A percentile compares a stretch with the other conserved stretches of the same genome.
Evolutionary conservation across 2,113 vertebrate species (phyloP).

Genomic region (Chaetura pelagica): DNA sequence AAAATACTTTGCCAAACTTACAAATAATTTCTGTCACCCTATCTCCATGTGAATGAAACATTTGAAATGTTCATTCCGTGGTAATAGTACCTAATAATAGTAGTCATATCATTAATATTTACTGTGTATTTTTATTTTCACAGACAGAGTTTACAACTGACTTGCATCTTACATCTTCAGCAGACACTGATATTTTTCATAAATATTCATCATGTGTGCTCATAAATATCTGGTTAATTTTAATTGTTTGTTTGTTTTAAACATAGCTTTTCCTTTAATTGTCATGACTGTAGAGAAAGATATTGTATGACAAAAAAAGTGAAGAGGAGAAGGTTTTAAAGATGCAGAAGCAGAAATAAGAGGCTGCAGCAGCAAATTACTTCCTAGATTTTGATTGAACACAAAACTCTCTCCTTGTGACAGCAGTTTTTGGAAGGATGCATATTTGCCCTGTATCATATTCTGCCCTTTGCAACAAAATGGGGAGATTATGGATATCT

Average conservation of each 20-base stretch:
- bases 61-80: neutral
- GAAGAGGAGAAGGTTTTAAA: neutral
- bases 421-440: neutral
- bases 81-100: neutral
- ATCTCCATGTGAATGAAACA: neutral
- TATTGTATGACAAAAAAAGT: neutral
- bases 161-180: neutral
- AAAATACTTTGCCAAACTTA: neutral
- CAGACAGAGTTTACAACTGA: neutral
- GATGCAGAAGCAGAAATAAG: neutral
- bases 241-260: constrained; percentile 56
- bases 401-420: neutral
- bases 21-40: neutral
- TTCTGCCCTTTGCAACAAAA: neutral
- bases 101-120: neutral
- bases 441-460: neutral
- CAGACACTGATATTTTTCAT: constrained; percentile 7
- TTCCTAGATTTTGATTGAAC: neutral
- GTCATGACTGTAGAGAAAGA: neutral
- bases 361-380: neutral
- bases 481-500: neutral
- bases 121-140: neutral
- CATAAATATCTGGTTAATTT: constrained; percentile 52
- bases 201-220: constrained; percentile 36
- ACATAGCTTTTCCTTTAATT: neutral